Evolutionary conservation across 2,113 vertebrate species (phyloP).

Genomic region (Malurus melanocephalus): DNA sequence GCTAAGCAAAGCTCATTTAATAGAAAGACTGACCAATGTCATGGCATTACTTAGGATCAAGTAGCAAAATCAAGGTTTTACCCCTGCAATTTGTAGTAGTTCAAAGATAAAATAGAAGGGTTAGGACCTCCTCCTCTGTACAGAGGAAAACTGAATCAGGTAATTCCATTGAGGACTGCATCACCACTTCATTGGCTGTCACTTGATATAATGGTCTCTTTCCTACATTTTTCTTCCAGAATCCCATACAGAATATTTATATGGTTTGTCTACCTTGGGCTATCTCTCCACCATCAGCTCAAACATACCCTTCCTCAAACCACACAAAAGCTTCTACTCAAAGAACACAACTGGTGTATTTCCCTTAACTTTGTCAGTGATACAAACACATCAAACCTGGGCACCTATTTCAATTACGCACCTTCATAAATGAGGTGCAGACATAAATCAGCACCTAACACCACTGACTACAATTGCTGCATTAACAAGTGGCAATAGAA

Average conservation of each 20-base stretch:
- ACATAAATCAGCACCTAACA: not conserved
- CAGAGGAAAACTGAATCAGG: not conserved
- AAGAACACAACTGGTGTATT: not conserved
- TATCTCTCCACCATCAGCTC: not conserved
- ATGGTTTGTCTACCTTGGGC: not conserved
- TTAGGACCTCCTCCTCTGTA: not conserved
- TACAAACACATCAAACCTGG: not conserved
- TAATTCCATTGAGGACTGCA: not conserved
- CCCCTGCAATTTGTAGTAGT: not conserved
- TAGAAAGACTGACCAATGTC: not conserved
- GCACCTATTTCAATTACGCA: not conserved
- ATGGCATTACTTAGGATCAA: not conserved
- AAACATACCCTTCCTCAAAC: not conserved
- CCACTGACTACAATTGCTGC: not conserved
- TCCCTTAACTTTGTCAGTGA: not conserved
- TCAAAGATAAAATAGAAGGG: not conserved
- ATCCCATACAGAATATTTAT: not conserved
- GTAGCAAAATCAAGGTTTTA: not conserved
- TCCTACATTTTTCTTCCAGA: not conserved
- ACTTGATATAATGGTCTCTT: not conserved
- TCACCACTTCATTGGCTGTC: not conserved
- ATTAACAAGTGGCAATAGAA: not conserved
- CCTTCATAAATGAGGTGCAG: not conserved
- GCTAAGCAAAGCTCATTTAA: not conserved
- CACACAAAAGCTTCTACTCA: not conserved